Conservation (phyloP, 2,113 vertebrate genomes). For the Vulpes ferrilata region DNA sequence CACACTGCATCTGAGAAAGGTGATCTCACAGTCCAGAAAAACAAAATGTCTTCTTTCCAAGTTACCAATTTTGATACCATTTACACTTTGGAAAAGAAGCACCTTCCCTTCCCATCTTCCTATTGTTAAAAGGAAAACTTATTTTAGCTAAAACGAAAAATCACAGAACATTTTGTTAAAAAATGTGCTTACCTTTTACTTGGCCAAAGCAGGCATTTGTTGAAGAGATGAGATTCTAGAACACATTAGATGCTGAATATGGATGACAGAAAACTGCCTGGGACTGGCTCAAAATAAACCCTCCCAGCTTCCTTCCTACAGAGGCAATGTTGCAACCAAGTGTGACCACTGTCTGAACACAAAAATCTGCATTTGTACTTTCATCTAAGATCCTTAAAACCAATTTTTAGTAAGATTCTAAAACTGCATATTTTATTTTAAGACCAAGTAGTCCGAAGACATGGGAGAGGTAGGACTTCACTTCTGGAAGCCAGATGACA, state of each 20-base stretch:
- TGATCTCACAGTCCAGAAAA: background rate
- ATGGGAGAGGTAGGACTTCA: no score
- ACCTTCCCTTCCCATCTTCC: background rate
- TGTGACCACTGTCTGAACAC: no score
- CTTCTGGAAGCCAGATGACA: background rate
- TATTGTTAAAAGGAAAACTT: background rate
- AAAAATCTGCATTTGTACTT: background rate
- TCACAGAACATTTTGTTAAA: background rate
- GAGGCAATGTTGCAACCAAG: background rate
- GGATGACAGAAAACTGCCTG: background rate
- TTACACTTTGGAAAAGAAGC: background rate
- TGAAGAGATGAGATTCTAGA: background rate
- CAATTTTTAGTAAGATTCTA: background rate
- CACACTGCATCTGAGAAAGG: background rate
- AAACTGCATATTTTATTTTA: background rate
- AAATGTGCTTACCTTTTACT: background rate
- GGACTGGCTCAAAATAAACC: background rate
- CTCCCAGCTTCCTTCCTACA: background rate
- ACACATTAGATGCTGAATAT: fast-evolving
- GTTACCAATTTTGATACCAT: background rate
- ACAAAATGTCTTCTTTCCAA: background rate
- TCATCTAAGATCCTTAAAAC: background rate
- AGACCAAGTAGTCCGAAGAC: background rate
- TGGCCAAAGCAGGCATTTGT: background rate
- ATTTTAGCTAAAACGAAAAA: background rate